A percentile compares a stretch with the other conserved stretches of the same genome.
These are phyloP conservation scores for Zeuzera pyrina DNA, from an alignment of 2,888 invertebrate genomes.

Conservation along the genomic window DNA sequence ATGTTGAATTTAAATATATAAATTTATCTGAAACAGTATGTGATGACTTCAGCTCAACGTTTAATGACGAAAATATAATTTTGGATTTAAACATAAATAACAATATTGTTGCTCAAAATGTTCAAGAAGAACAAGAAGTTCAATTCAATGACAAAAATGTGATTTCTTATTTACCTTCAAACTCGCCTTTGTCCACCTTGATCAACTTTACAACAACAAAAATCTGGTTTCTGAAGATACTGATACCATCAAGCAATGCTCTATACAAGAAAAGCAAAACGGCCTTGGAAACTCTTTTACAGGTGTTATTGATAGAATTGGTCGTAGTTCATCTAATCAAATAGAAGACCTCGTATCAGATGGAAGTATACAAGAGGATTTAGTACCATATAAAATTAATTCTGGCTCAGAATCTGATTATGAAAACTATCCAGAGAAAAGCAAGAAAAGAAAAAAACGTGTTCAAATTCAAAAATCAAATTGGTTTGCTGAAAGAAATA, in stretches of 20 bases:
- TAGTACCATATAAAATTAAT: slow-evolving; percentile 11
- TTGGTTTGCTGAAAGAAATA: slow-evolving; percentile 6
- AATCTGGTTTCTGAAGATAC: slow-evolving; percentile 6
- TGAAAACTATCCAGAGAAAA: slow-evolving; percentile 10
- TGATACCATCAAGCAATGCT: slow-evolving; percentile 5
- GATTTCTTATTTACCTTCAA: slow-evolving; percentile 3
- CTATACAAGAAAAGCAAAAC: slow-evolving; percentile 6
- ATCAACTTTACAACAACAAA: slow-evolving; percentile 6
- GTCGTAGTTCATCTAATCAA: slow-evolving; percentile 1
- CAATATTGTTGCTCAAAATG: slow-evolving; percentile 7
- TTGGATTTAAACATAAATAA: slow-evolving; percentile 2
- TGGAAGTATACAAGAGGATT: slow-evolving; percentile 9
- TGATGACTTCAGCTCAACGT: slow-evolving; percentile 6
- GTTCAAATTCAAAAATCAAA: slow-evolving; percentile 5
- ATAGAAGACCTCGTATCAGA: slow-evolving; percentile 7
- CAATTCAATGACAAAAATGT: slow-evolving; percentile 5
- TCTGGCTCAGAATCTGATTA: slow-evolving; percentile 10
- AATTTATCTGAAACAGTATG: slow-evolving; percentile 6
- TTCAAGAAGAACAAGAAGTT: slow-evolving; percentile 9
- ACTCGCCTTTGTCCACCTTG: slow-evolving; percentile 2
- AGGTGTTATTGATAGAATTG: slow-evolving; percentile 5
- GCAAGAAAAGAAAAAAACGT: slow-evolving; percentile 9
- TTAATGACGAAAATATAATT: slow-evolving; percentile 3
- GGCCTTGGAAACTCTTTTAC: slow-evolving; percentile 6
- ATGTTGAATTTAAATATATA: slow-evolving; percentile 8